Evolutionary conservation across 1,140 invertebrate genomes (phyloP).

Genomic region (Rhopalosiphum padi): DNA sequence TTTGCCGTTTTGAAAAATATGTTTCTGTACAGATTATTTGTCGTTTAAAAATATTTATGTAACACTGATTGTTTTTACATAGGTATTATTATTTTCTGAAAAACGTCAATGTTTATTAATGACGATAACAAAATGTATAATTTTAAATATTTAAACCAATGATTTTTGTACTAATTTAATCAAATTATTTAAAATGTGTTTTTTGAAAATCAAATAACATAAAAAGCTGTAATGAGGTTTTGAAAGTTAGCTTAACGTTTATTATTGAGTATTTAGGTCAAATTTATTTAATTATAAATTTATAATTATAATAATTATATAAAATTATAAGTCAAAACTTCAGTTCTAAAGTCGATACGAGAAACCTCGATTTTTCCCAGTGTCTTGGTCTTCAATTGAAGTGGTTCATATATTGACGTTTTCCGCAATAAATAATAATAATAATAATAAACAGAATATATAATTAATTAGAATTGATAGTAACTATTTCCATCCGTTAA

Average conservation of each 20-base stretch:
- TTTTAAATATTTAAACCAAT: neutral
- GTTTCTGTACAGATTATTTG: too few species aligned
- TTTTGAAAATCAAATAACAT: neutral
- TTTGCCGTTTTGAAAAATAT: neutral
- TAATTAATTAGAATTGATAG: neutral
- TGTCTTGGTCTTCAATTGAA: neutral
- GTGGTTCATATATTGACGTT: neutral
- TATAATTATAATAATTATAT: neutral
- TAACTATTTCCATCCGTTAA: neutral
- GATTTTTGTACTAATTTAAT: neutral
- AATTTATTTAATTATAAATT: too few species aligned
- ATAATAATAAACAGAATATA: neutral
- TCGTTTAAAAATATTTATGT: neutral
- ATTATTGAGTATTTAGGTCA: too few species aligned
- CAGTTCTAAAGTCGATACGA: neutral
- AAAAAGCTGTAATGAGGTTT: neutral
- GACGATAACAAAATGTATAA: neutral
- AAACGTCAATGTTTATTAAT: neutral
- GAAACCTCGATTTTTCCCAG: neutral
- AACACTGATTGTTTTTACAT: neutral
- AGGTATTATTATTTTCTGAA: neutral
- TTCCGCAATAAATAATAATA: neutral
- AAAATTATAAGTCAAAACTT: neutral
- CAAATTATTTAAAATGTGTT: neutral
- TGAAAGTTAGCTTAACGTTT: too few species aligned